Percentiles rank a stretch among this genome's conserved stretches.
These are phyloP conservation scores for Rutpela maculata DNA, from an alignment of 2,888 invertebrate species.

Conservation along the genomic window DNA sequence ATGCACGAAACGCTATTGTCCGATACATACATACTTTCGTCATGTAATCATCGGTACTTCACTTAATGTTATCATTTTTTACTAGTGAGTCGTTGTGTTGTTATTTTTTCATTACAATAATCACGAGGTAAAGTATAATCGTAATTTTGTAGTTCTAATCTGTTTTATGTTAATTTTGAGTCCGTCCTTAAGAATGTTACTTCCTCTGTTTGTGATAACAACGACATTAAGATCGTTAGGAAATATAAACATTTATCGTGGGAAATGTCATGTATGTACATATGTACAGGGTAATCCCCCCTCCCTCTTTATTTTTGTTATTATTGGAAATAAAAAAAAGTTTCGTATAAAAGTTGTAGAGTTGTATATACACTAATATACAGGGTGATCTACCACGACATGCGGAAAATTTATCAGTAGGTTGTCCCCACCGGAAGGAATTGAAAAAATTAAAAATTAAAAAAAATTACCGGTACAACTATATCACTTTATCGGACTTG, in stretches of 20 bases:
- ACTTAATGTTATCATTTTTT: not conserved
- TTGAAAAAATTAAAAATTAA: too few relatives aligned
- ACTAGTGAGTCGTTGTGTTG: not conserved
- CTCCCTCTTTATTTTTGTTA: too few relatives aligned
- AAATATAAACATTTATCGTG: not conserved
- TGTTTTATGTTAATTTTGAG: not conserved
- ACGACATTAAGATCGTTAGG: not conserved
- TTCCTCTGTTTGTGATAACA: too few relatives aligned
- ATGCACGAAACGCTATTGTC: not conserved
- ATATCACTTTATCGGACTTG: too few relatives aligned
- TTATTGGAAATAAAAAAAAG: too few relatives aligned
- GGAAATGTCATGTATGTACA: not conserved
- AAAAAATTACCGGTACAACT: too few relatives aligned
- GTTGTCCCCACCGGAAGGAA: too few relatives aligned
- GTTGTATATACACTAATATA: too few relatives aligned
- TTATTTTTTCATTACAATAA: conserved; percentile 1
- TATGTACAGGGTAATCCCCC: too few relatives aligned
- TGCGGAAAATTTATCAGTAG: too few relatives aligned
- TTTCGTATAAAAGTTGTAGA: too few relatives aligned
- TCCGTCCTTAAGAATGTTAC: not conserved
- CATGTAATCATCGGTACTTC: conserved; percentile 4
- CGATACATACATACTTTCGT: not conserved
- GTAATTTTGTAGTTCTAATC: not conserved
- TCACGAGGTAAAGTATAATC: not conserved
- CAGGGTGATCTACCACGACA: too few relatives aligned